Evolutionary conservation across 2,797 vertebrate species (phyloP), one percentile per base, ranked within the genome.

Genomic region (Ctenopoma multispine): DNA sequence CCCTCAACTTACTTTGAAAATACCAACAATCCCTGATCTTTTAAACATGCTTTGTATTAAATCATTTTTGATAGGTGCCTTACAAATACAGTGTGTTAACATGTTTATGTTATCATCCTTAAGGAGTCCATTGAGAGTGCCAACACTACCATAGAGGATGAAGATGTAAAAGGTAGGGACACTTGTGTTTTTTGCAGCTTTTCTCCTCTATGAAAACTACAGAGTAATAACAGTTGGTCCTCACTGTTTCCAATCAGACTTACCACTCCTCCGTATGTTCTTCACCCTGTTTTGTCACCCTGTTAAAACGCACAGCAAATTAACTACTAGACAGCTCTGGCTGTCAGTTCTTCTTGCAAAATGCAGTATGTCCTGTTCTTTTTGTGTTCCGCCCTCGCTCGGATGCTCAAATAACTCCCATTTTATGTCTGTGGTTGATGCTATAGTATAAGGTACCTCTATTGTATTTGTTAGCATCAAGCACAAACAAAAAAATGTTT

Each of bases 131-230:
- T 97, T 0, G 97, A 99, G 89, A 98, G 97, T 87, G 95, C 95
- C 90, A 98, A 97, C 89, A 98, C 97, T 69, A 98, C 97, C 83
- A 98, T 97, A 54, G 97, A 99, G 88, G 97, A 99, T 0, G 97
- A 99, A 78, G 97, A 98, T 81, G 95, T 96, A 4, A 99, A 98
- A 97, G 97, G 97, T 98, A 93, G 48, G 81, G 14, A 56, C 53
- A 31, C 20, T n/a, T 38, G 18, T 69, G 8, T 41, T 31, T 24
- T 27, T 0, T 63, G 13, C 62, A 5, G 65, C 17, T 36, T 46
- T 31, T 18, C 56, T 18, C 11, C 15, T 13, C 34, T 31, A 31
- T 14, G 12, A 12, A 3, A 8, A 8, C 24, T 58, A 43, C 44
- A 29, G 49, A n/a, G n/a, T 51, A 49, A 15, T 11, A 56, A 15